Evolutionary conservation across 2,113 vertebrate species (phyloP).

Genomic region (Aspiorhynchus laticeps): DNA sequence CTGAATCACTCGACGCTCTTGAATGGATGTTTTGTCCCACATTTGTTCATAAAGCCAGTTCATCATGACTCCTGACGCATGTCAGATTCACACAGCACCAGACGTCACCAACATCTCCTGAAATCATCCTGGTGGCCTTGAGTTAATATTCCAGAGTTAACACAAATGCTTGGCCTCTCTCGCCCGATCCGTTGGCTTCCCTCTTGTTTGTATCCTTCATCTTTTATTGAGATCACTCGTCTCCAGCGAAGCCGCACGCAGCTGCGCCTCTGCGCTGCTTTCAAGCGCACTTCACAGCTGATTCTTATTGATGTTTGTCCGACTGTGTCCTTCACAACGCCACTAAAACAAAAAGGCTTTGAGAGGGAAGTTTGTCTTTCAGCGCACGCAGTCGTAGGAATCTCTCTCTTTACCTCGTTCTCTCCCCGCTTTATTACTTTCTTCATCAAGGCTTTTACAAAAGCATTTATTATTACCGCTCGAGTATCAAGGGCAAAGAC

Average conservation of each 20-base stretch:
- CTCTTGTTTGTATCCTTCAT: constrained; percentile 51
- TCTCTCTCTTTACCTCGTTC: constrained; percentile 50
- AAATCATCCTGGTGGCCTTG: constrained; percentile 36
- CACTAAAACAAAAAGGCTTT: constrained; percentile 61
- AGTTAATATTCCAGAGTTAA: constrained; percentile 37
- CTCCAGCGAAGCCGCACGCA: constrained; percentile 39
- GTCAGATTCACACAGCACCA: neutral
- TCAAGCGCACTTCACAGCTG: constrained; percentile 48
- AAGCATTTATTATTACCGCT: constrained; percentile 54
- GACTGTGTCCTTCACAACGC: constrained; percentile 70
- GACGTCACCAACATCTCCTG: neutral
- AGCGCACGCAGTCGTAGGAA: constrained; percentile 57
- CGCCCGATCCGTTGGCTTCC: constrained; percentile 17
- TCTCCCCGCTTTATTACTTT: constrained; percentile 38
- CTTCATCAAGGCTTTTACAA: constrained; percentile 69
- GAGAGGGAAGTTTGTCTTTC: constrained; percentile 71
- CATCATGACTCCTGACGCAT: neutral
- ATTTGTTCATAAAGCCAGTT: neutral
- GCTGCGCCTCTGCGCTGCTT: constrained; percentile 41
- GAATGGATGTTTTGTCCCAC: neutral
- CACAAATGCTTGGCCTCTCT: constrained; percentile 39
- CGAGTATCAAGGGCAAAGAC: constrained; percentile 68
- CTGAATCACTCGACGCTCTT: neutral
- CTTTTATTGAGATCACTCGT: constrained; percentile 57
- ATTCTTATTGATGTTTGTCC: constrained; percentile 68